A percentile compares a stretch with the other conserved stretches of the same genome.
Evolutionary conservation across 2,113 vertebrate genomes (phyloP).

Genomic region (Varanus komodoensis): DNA sequence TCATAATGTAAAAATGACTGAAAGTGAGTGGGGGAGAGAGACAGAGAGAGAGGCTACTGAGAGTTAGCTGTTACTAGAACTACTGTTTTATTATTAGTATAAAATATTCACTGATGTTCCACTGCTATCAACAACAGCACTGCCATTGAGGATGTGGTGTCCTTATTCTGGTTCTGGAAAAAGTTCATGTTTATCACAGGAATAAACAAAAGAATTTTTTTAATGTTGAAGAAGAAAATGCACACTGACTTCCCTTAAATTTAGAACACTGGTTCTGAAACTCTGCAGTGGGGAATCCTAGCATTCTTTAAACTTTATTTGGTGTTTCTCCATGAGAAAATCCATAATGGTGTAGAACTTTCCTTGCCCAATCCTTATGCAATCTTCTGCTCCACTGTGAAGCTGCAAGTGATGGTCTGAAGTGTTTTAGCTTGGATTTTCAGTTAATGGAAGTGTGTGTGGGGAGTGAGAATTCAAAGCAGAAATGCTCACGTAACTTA

Average conservation of each 20-base stretch:
- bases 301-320: not conserved
- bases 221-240: not conserved
- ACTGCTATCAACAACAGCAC: not conserved
- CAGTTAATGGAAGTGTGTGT: not conserved
- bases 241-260: constrained; percentile 4
- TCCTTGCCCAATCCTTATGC: not conserved
- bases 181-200: not conserved
- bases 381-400: not conserved
- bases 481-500: not conserved
- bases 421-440: not conserved
- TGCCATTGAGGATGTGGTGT: not conserved
- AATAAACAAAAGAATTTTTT: constrained; percentile 35
- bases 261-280: not conserved
- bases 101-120: not conserved
- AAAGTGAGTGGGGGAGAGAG: no score
- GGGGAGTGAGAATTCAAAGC: not conserved
- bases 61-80: not conserved
- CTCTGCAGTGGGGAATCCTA: not conserved
- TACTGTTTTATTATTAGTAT: not conserved
- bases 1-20: no score
- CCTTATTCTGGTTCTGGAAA: not conserved
- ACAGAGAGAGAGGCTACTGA: not conserved
- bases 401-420: not conserved
- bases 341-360: no score
- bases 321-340: not conserved